Base-by-base conservation (phyloP, 2,888 invertebrate species). In the Dysmachus trigonus region DNA sequence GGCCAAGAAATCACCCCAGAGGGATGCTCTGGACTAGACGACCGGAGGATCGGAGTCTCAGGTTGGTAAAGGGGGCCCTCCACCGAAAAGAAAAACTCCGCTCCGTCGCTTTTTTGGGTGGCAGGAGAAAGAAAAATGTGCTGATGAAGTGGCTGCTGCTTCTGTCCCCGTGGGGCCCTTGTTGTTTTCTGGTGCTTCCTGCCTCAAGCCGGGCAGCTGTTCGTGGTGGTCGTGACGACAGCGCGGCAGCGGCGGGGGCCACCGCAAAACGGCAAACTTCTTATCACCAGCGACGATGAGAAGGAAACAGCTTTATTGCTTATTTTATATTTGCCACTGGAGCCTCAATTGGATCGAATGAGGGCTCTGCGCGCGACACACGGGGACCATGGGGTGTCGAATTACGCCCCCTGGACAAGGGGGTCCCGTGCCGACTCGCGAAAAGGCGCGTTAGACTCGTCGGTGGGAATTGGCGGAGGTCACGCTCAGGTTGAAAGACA, bases 21-120 rank as follows among this genome's bases (percentile, higher is more conserved):
- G 47, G 27, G 77, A 77, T 77, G 77, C n/a, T 77, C 77, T 51
- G 47, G 47, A 27, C 41, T 77, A 77, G 47, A 47, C 77, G 15
- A 47, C 41, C 22, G n/a, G n/a, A n/a, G n/a, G n/a, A n/a, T n/a
- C n/a, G n/a, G n/a, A 47, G 30, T 77, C 77, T 10, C 27, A 77
- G 77, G 77, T 77, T 77, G 41, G 77, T 77, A 27, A 5, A 30
- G 38, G 27, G 27, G 15, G 33, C 33, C 22, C 22, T 77, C 35
- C 35, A 13, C n/a, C 31, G 13, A 41, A 41, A 31, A 31, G 5
- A 30, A 33, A 74, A 74, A 74, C 74, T n/a, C n/a, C n/a, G 18
- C 33, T 74, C 74, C 2, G n/a, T 7, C n/a, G 30, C 38, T 76
- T 38, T 35, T 18, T 10, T n/a, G 41, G 76, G 76, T 38, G 76